Base-by-base conservation (phyloP, 2,888 invertebrate species). In the Synergus laeviventris region DNA sequence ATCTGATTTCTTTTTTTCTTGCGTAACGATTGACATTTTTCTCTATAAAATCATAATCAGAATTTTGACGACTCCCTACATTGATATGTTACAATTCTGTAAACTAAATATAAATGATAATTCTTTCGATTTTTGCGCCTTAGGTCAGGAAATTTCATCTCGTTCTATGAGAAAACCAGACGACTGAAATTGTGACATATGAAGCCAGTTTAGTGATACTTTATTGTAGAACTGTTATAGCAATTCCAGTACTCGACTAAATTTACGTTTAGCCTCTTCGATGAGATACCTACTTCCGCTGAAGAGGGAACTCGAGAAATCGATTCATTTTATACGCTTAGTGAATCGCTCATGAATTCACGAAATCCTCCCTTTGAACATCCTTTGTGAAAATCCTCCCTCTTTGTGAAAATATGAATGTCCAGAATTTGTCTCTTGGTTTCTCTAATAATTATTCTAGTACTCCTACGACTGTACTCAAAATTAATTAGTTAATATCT, bases 281-380 rank as follows among this genome's bases (percentile, higher is more conserved):
- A 31, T 61, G 60, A 60, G 21, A 60, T 14, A 60, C 24, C 45
- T 45, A 56, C 36, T 61, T 61, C 31, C 61, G 61, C 36, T 61
- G 36, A 61, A 61, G 31, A 36, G 61, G n/a, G 14, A 36, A 61
- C 61, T 61, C 38, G 61, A 61, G 61, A 36, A 36, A 61, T 61
- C 31, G 61, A 61, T 61, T 36, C 42, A 45, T 24, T 66, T 66
- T 45, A 14, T 24, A 42, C 24, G 24, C 66, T 45, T 45, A 42
- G 45, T 42, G 66, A 66, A 66, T 66, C 24, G 21, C 24, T 66
- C 42, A 66, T 66, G 45, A 66, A 24, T 61, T 45, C 45, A 36
- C n/a, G 21, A 56, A 56, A 56, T 36, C 21, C 66, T 66, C 16
- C 16, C 45, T 66, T 42, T 66, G 66, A 66, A 66, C 61, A n/a